Percentiles rank a stretch among this genome's conserved stretches.
Conservation (phyloP, 1,140 invertebrate species). For the Potamilus streckersoni region DNA sequence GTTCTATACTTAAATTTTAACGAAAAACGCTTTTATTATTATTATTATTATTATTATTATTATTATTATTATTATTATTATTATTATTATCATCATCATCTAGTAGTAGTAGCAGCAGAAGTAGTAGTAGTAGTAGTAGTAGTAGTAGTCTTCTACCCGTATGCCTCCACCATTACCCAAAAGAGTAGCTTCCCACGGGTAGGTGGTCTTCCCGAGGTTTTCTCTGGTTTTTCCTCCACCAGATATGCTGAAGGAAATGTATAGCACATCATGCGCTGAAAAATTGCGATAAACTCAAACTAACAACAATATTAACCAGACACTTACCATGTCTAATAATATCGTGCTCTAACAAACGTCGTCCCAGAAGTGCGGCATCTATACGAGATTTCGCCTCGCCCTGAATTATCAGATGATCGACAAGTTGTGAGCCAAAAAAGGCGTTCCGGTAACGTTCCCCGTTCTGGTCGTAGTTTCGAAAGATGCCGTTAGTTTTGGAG, state of each 20-base stretch:
- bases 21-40: too few relatives aligned
- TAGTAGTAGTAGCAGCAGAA: too few relatives aligned
- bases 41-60: not conserved
- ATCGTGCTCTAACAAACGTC: conserved; percentile 50
- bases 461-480: conserved; percentile 40
- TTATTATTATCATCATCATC: not conserved
- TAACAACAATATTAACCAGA: not conserved
- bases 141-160: not conserved
- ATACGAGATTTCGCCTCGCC: conserved; percentile 25
- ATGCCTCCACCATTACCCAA: not conserved
- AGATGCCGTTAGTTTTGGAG: conserved; percentile 24
- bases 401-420: conserved; percentile 42
- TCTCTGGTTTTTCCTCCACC: too few relatives aligned
- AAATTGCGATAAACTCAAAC: too few relatives aligned
- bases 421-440: conserved; percentile 48
- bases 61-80: not conserved
- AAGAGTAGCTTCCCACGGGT: not conserved
- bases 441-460: conserved; percentile 44
- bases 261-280: too few relatives aligned
- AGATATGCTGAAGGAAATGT: not conserved
- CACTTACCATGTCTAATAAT: conserved; percentile 54
- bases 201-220: too few relatives aligned
- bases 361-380: conserved; percentile 40
- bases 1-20: too few relatives aligned
- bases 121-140: not conserved